Conservation (phyloP, 1,140 invertebrate species). For the Ceratina calcarata region DNA sequence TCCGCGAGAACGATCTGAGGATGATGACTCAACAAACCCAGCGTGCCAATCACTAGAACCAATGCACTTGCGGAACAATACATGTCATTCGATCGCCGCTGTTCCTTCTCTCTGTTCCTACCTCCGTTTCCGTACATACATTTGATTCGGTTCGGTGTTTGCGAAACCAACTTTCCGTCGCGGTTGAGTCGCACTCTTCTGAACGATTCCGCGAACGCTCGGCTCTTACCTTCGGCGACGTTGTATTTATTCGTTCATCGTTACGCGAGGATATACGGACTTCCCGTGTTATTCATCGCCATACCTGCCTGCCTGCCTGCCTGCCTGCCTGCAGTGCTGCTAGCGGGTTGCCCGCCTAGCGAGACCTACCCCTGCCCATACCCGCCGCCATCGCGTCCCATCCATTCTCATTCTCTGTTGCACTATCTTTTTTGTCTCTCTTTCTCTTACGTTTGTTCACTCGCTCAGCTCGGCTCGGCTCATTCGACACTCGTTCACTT, state of each 20-base stretch:
- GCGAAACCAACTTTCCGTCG: neutral
- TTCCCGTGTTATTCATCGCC: slow-evolving; percentile 40
- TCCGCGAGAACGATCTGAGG: slow-evolving; percentile 57
- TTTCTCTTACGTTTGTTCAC: neutral
- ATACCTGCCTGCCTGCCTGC: slow-evolving; percentile 42
- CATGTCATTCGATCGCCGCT: slow-evolving; percentile 59
- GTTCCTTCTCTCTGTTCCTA: neutral
- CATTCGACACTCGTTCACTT: neutral
- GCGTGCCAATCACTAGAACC: slow-evolving; percentile 31
- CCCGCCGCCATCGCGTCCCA: slow-evolving; percentile 34
- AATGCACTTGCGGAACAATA: slow-evolving; percentile 48
- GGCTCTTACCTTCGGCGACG: neutral
- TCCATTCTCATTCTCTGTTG: slow-evolving; percentile 32
- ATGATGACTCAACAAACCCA: slow-evolving; percentile 11
- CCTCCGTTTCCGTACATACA: slow-evolving; percentile 14
- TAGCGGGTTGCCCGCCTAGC: slow-evolving; percentile 35
- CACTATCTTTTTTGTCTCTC: slow-evolving; percentile 3
- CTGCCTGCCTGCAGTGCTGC: slow-evolving; percentile 33
- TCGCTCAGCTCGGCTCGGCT: neutral
- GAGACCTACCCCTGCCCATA: slow-evolving; percentile 48
- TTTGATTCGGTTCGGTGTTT: no score
- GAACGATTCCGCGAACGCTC: slow-evolving; percentile 26
- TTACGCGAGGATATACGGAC: slow-evolving; percentile 6
- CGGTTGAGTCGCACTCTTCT: neutral
- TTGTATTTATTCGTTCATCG: slow-evolving; percentile 38